Evolutionary conservation across 2,797 vertebrate genomes (phyloP), one percentile per base, ranked within the genome.

Genomic region (Macropodus opercularis): DNA sequence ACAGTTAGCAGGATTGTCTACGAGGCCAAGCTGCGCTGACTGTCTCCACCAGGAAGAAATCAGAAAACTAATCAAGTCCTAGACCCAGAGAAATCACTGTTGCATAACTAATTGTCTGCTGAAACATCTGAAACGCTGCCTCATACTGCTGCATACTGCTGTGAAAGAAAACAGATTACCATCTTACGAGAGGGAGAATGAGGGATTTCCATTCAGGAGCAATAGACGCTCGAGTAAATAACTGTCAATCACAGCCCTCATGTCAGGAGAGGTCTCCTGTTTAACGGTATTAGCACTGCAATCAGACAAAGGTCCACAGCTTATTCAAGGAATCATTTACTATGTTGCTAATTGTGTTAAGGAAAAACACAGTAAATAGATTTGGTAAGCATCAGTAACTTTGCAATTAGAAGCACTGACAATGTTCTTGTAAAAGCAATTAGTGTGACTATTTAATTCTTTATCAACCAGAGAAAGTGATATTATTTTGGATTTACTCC

Each of bases 21-120:
- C 75, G 47, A 49, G 41, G 14, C 18, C 26, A 22, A 12, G 24
- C 32, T 36, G 63, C 19, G 23, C 52, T 5, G 14, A 24, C 51
- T 68, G 64, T 54, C 31, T 48, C 64, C 1, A 3, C 31, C 47
- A 57, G n/a, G 58, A n/a, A 1, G 36, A 70, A 77, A 77, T 72
- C 58, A 68, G 63, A 58, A 77, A 83, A 56, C 69, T 49, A 85
- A 87, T 85, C 62, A 77, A 77, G 51, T 72, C 55, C 46, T 41
- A 18, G 62, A 63, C 39, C 24, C 70, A 48, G 71, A 72, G 23
- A 62, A 84, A 68, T 61, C 31, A 1, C 77, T 85, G 68, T 69
- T 84, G 78, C 69, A 15, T 79, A 81, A 81, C 80, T 84, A 82
- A 87, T 87, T 80, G 62, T 69, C 57, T 70, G 49, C n/a, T 71